Evolutionary conservation across 2,797 vertebrate species (phyloP).

Genomic region (Cetoscarus ocellatus): DNA sequence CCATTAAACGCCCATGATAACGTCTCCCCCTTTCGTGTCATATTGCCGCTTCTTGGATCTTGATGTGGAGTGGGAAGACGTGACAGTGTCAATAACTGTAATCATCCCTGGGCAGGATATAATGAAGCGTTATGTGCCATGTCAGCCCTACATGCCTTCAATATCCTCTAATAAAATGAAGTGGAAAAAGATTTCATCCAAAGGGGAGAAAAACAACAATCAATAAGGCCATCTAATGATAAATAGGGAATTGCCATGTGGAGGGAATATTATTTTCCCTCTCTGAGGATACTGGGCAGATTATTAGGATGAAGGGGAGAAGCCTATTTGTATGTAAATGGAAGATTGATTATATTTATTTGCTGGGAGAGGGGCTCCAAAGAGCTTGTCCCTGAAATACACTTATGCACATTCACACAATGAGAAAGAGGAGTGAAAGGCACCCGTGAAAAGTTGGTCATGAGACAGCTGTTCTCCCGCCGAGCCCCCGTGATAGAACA

Average conservation of each 20-base stretch:
- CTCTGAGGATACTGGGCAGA: conserved; percentile 75
- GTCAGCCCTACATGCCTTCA: conserved; percentile 82
- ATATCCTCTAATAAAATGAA: conserved; percentile 87
- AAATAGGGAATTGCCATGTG: conserved; percentile 82
- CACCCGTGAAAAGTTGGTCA: conserved; percentile 59
- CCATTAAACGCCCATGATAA: conserved; percentile 74
- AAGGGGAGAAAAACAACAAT: conserved; percentile 78
- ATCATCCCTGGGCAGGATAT: conserved; percentile 86
- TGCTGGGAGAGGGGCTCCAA: conserved; percentile 71
- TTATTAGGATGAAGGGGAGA: conserved; percentile 80
- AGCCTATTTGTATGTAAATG: conserved; percentile 89
- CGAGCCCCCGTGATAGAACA: conserved; percentile 41
- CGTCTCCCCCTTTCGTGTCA: conserved; percentile 14
- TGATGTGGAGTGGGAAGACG: conserved; percentile 81
- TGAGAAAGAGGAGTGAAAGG: conserved; percentile 51
- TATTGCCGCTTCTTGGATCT: conserved; percentile 41
- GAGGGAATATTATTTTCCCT: conserved; percentile 80
- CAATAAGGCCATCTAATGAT: conserved; percentile 85
- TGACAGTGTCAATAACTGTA: conserved; percentile 93
- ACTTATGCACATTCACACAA: conserved; percentile 21
- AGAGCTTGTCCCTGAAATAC: conserved; percentile 37
- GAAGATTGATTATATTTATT: conserved; percentile 89
- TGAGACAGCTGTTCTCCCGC: conserved; percentile 65
- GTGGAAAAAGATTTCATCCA: conserved; percentile 59
- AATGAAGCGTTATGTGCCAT: conserved; percentile 85